Base-by-base conservation (phyloP, 1,140 invertebrate species). In the Atta texana region DNA sequence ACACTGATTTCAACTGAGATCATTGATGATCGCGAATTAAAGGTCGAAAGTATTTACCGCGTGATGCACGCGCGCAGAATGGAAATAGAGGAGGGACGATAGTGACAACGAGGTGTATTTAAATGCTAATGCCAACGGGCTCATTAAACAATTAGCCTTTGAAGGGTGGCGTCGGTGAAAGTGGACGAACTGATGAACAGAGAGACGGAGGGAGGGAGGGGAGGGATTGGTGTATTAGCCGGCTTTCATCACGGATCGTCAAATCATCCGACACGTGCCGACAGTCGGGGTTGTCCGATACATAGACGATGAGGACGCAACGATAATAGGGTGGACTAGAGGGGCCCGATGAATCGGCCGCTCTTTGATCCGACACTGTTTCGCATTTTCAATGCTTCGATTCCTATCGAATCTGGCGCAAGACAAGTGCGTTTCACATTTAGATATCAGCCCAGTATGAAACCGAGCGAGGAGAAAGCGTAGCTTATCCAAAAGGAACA, bases 141-240 rank as follows among this genome's bases (percentile, higher is more conserved):
- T 94, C 93, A 93, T 94, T 94, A 94, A 94, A 93, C 92, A 93
- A 94, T 94, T 94, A 94, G 91, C 91, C 93, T 94, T 94, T 94
- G 93, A 93, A 92, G 93, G 89, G 89, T 89, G 86, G 86, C 89
- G 88, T 90, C 64, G 88, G 88, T 88, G 89, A 90, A 90, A 92
- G 89, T 89, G 82, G 84, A 88, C 72, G 81, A 74, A 39, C 51
- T 24, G 53, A 31, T 31, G 31, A 44, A n/a, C 24, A 21, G 75
- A 12, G 63, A 4, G 55, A 14, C 3, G 39, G 14, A 0, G 31
- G n/a, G 18, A 59, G 34, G 86, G 31, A 14, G 18, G 63, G 34
- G 86, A 39, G 82, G 55, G 66, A 77, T 24, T 8, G 75, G 68
- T 86, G 85, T 86, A 92, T 93, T 93, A 93, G 92, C 81, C 72